phyloP scores from a whole-genome alignment of 2,797 vertebrate species.

The Podargus strigoides region DNA sequence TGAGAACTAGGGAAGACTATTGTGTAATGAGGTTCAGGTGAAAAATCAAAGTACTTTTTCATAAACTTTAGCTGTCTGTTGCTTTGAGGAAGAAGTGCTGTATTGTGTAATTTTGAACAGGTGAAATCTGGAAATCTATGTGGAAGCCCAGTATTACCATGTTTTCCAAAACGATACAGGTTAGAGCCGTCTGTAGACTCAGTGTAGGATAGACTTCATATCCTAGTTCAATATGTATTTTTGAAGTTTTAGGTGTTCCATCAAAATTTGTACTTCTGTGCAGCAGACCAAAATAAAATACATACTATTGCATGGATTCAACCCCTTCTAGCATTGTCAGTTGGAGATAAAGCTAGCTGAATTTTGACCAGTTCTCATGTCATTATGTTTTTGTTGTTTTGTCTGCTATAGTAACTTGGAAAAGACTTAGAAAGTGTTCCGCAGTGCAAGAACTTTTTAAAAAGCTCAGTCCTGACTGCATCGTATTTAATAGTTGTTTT shows the following conservation, averaged over 20 bases:
- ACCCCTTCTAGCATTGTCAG: background rate
- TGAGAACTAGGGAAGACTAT: background rate
- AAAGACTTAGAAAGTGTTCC: background rate
- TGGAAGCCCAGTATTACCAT: accelerated
- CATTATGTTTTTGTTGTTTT: background rate
- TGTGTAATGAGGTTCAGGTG: background rate
- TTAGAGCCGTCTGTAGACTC: background rate
- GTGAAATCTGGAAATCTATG: background rate
- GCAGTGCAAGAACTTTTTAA: background rate
- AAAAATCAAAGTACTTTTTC: background rate
- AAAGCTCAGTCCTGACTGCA: background rate
- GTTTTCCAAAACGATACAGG: background rate
- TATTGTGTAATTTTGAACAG: background rate
- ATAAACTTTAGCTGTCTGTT: background rate
- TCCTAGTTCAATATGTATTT: background rate
- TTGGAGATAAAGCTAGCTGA: background rate
- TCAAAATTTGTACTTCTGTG: background rate
- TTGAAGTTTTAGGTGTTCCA: background rate
- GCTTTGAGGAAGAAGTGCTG: background rate
- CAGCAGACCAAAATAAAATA: background rate
- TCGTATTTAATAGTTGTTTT: background rate
- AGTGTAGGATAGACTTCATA: background rate
- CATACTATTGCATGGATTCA: background rate
- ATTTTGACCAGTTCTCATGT: background rate
- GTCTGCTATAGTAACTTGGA: background rate